Percentiles rank a stretch among this genome's conserved stretches.
phyloP scores from a whole-genome alignment of 2,113 vertebrate genomes.

The Nesoenas mayeri region DNA sequence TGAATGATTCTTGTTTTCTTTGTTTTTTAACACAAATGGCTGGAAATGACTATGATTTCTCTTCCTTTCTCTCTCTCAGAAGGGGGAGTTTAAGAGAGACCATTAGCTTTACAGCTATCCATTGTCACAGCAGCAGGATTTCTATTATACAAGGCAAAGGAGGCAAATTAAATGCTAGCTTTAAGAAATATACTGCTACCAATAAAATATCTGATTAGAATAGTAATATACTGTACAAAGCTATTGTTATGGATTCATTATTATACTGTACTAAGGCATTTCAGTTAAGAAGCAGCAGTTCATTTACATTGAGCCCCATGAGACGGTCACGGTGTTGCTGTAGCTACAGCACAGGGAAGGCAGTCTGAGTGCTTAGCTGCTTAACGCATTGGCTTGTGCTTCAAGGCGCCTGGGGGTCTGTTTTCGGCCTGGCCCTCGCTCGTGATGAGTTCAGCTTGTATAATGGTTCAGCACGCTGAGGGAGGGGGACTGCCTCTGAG shows the following conservation, averaged over 20 bases:
- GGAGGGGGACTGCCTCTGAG: neutral
- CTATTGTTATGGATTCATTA: conserved; percentile 29
- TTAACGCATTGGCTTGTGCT: neutral
- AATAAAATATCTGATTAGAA: conserved; percentile 63
- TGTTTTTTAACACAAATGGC: conserved; percentile 71
- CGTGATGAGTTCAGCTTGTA: neutral
- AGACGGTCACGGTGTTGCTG: neutral
- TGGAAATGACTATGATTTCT: conserved; percentile 65
- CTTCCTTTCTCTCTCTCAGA: conserved; percentile 23
- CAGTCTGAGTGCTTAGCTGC: neutral
- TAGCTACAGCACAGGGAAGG: neutral
- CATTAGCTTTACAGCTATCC: conserved; percentile 63
- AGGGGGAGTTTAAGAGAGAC: conserved; percentile 55
- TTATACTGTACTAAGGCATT: neutral
- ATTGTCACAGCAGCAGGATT: conserved; percentile 52
- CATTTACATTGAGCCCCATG: neutral
- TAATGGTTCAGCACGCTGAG: neutral
- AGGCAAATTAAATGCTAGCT: conserved; percentile 61
- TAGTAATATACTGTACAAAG: conserved; percentile 10
- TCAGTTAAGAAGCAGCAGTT: conserved; percentile 39
- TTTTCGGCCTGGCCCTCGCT: neutral
- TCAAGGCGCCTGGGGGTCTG: neutral
- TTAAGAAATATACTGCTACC: conserved; percentile 18
- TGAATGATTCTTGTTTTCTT: conserved; percentile 71
- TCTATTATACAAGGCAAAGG: conserved; percentile 24